Conservation (phyloP, 1,140 invertebrate species). For the Cephus cinctus region DNA sequence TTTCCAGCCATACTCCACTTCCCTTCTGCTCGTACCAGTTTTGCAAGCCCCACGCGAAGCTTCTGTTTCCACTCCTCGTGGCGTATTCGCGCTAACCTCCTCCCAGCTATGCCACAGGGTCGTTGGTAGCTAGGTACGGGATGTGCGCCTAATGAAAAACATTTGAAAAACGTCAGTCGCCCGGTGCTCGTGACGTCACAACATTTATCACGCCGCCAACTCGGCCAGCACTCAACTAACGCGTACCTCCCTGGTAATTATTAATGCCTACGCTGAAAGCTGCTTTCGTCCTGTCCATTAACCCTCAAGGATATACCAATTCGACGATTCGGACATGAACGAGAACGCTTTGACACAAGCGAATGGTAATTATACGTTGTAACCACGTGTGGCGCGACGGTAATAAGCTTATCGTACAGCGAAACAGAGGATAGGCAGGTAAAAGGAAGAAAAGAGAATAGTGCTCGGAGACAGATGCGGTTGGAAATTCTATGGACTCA, state of each 20-base stretch:
- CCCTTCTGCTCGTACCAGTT: too few relatives aligned
- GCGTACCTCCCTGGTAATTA: background rate
- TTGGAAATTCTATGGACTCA: too few relatives aligned
- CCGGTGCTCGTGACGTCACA: background rate
- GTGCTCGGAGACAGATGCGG: too few relatives aligned
- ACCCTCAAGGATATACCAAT: too few relatives aligned
- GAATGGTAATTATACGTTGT: background rate
- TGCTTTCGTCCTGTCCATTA: background rate
- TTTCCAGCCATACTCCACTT: too few relatives aligned
- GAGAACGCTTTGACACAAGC: background rate
- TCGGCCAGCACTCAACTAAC: background rate
- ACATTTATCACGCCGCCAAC: constrained; percentile 4
- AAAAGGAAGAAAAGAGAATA: too few relatives aligned
- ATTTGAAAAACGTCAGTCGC: constrained; percentile 3
- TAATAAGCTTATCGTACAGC: background rate
- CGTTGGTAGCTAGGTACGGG: background rate
- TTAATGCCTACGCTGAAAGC: background rate
- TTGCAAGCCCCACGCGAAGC: too few relatives aligned
- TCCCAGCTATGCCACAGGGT: too few relatives aligned
- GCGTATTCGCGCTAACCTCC: too few relatives aligned
- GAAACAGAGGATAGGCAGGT: background rate
- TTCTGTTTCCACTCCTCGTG: too few relatives aligned
- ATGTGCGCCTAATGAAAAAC: constrained; percentile 3
- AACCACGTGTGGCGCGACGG: background rate
- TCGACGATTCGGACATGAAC: too few relatives aligned